Conservation (phyloP, 2,888 invertebrate species). For the Chorisops tibialis region DNA sequence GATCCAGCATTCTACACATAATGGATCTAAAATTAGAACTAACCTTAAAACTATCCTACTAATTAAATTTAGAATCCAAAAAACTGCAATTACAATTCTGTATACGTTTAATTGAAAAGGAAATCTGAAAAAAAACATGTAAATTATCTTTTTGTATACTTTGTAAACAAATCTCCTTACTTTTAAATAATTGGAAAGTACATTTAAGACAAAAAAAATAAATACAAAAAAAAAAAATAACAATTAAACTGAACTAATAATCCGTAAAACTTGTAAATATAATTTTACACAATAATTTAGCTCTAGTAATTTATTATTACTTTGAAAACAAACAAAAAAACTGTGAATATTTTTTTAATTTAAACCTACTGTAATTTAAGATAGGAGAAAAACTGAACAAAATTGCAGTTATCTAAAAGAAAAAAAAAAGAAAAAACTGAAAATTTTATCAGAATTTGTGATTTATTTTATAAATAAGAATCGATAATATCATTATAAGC, state of each 20-base stretch:
- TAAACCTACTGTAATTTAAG: not conserved
- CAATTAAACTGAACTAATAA: too few relatives aligned
- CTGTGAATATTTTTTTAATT: not conserved
- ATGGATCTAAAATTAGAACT: too few relatives aligned
- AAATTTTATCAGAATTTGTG: constrained; percentile 25
- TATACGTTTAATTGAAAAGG: too few relatives aligned
- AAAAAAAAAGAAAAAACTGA: constrained; percentile 9
- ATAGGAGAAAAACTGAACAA: not conserved
- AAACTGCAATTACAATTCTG: too few relatives aligned
- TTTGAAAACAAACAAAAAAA: not conserved
- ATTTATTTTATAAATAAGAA: constrained; percentile 25
- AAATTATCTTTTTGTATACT: too few relatives aligned
- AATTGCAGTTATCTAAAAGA: not conserved
- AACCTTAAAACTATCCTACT: too few relatives aligned
- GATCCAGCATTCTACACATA: too few relatives aligned
- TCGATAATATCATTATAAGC: constrained; percentile 8
- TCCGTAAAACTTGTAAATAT: not conserved
- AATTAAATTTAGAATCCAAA: too few relatives aligned
- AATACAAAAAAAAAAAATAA: not conserved
- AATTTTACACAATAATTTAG: not conserved
- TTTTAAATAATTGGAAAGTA: too few relatives aligned
- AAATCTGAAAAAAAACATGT: too few relatives aligned
- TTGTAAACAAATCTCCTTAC: too few relatives aligned
- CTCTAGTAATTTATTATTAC: not conserved
- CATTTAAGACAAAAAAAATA: not conserved